Percentiles rank a stretch among this genome's conserved stretches.
These are phyloP conservation scores for Falco columbarius DNA, from an alignment of 2,797 vertebrate genomes.

Conservation along the genomic window DNA sequence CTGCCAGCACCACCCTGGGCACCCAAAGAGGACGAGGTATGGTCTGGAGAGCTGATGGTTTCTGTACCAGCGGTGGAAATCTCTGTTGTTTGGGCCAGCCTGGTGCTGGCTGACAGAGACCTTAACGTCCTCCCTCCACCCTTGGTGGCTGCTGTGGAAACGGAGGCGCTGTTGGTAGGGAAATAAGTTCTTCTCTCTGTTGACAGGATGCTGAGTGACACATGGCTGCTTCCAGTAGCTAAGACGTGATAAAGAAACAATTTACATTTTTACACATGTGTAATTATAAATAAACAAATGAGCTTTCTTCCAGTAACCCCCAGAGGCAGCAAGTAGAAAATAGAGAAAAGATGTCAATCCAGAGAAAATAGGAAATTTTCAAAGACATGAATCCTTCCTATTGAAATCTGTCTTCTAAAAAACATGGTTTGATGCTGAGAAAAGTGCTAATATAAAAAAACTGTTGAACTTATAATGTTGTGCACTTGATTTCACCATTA, in stretches of 20 bases:
- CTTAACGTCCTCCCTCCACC: conserved; percentile 82
- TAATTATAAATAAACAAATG: neutral
- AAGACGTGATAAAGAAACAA: conserved; percentile 35
- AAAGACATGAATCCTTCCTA: neutral
- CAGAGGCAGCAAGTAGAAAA: neutral
- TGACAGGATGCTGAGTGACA: neutral
- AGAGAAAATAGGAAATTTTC: neutral
- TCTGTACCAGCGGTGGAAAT: neutral
- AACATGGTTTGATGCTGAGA: neutral
- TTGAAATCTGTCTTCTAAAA: neutral
- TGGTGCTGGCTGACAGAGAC: conserved; percentile 78
- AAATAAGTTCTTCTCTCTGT: conserved; percentile 28
- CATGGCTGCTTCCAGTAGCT: conserved; percentile 49
- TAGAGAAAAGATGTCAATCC: neutral
- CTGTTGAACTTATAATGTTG: neutral
- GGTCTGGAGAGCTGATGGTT: neutral
- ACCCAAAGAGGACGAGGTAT: neutral
- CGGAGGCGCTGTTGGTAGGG: conserved; percentile 66
- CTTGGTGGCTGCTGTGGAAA: conserved; percentile 77
- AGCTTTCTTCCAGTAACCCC: neutral
- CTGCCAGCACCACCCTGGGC: neutral
- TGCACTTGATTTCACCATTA: conserved; percentile 21
- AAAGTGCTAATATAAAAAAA: neutral
- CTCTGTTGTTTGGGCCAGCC: conserved; percentile 31
- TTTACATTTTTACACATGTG: neutral